Evolutionary conservation across 2,113 vertebrate species (phyloP), one percentile per base, ranked within the genome.

Genomic region (Zootoca vivipara): DNA sequence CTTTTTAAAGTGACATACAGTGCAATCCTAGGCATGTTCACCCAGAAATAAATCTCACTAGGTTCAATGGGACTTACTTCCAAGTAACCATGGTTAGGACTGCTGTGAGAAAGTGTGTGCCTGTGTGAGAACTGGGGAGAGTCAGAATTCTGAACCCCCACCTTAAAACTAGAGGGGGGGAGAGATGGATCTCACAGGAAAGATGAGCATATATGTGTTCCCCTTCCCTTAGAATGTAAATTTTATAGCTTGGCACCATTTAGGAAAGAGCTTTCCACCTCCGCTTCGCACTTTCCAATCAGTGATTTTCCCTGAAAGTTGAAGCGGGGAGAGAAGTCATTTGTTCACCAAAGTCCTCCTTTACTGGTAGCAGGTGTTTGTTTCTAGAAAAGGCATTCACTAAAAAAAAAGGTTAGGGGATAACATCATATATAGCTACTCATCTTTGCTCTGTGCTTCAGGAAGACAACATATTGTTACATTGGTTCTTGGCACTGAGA

Each of bases 91-190:
- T 77, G 5, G 3, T n/a, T 56, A 28, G 12, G 12, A 28, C 52
- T 26, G 40, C 40, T 22, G 38, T 67, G 65, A 46, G 69, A 65
- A 83, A 78, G 64, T 56, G 52, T 74, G 38, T 78, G 6, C 65
- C 28, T 78, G 64, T 78, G 74, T 67, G 42, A 83, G 42, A 77
- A 62, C 78, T 0, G 3, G 24, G 82, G 58, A 15, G 1, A 0
- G 10, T 22, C 88, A 79, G 28, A 70, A 24, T 69, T 83, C 81
- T 93, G 70, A 58, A 90, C 90, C 90, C 91, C 87, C 83, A 81
- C 64, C 30, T 69, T 4, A 1, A 73, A 73, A 73, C 33, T 35
- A 73, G 28, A 70, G 35, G 52, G 78, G 22, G 28, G 3, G 4
- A 69, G 12, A 78, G 5, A 78, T 40, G 89, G 90, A 90, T 91